Evolutionary conservation across 2,113 vertebrate species (phyloP).

Genomic region (Stegastes partitus): DNA sequence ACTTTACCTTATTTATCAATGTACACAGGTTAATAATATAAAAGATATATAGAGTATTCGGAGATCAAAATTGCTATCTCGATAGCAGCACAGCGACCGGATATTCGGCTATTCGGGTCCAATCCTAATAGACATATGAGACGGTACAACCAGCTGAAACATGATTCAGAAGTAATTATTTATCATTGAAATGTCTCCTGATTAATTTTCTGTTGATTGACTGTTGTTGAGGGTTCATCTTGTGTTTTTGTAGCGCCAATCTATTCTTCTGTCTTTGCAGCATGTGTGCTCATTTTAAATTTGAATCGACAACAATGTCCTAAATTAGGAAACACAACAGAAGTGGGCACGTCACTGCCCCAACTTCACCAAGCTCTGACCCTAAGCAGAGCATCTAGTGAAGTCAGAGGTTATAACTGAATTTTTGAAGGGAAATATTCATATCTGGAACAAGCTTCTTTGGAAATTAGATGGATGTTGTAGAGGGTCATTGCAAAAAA

Average conservation of each 20-base stretch:
- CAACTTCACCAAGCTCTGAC: neutral
- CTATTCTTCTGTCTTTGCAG: neutral
- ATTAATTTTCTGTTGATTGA: too few species aligned
- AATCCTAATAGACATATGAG: too few species aligned
- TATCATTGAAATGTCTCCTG: too few species aligned
- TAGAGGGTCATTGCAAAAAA: neutral
- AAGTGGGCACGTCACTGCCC: neutral
- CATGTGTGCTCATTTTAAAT: neutral
- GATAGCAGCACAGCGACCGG: too few species aligned
- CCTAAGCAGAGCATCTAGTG: neutral
- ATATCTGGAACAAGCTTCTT: neutral
- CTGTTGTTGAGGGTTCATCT: neutral
- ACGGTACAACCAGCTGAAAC: too few species aligned
- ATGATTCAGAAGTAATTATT: too few species aligned
- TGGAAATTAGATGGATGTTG: too few species aligned
- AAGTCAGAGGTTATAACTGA: neutral
- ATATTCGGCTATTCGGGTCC: too few species aligned
- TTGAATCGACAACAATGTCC: neutral
- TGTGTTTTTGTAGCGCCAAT: neutral
- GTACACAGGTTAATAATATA: too few species aligned
- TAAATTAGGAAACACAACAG: neutral
- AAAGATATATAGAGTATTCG: too few species aligned
- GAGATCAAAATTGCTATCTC: too few species aligned
- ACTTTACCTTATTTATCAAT: too few species aligned
- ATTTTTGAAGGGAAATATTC: constrained; percentile 8